These are phyloP conservation scores for Conus canariensis DNA, from an alignment of 2,888 invertebrate genomes.

Conservation along the genomic window DNA sequence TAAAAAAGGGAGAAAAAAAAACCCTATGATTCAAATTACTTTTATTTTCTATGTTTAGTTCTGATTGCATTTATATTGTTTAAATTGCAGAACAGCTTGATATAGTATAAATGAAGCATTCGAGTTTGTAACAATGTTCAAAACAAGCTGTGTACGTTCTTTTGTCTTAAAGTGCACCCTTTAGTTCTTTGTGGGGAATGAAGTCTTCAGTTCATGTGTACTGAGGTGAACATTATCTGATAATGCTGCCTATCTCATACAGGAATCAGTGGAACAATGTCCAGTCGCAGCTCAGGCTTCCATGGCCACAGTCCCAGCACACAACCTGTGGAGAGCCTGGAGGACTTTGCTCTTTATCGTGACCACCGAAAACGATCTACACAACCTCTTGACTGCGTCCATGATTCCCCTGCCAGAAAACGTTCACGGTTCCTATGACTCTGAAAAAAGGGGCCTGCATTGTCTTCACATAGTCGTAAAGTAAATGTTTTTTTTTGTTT, in stretches of 20 bases:
- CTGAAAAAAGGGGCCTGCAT: background rate
- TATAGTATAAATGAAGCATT: too few species aligned
- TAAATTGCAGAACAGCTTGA: too few species aligned
- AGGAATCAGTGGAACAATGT: constrained; percentile 78
- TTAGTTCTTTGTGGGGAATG: too few species aligned
- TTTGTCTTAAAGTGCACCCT: too few species aligned
- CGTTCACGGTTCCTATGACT: constrained; percentile 73
- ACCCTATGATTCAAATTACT: too few species aligned
- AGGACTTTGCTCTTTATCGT: constrained; percentile 86
- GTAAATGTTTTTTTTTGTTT: background rate
- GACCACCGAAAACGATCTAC: constrained; percentile 78
- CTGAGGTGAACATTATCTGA: too few species aligned
- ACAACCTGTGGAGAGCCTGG: constrained; percentile 61
- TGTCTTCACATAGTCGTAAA: background rate
- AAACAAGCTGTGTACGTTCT: too few species aligned
- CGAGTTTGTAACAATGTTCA: too few species aligned
- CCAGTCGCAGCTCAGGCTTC: constrained; percentile 76
- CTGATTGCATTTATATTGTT: too few species aligned
- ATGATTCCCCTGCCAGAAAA: constrained; percentile 89
- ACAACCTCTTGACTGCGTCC: constrained; percentile 81
- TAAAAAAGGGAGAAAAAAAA: too few species aligned
- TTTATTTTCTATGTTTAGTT: too few species aligned
- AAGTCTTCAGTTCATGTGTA: too few species aligned
- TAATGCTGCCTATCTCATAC: constrained; percentile 21
- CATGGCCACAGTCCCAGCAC: constrained; percentile 65